Evolutionary conservation across 2,888 invertebrate species (phyloP).

Genomic region (Cheilosia variabilis): DNA sequence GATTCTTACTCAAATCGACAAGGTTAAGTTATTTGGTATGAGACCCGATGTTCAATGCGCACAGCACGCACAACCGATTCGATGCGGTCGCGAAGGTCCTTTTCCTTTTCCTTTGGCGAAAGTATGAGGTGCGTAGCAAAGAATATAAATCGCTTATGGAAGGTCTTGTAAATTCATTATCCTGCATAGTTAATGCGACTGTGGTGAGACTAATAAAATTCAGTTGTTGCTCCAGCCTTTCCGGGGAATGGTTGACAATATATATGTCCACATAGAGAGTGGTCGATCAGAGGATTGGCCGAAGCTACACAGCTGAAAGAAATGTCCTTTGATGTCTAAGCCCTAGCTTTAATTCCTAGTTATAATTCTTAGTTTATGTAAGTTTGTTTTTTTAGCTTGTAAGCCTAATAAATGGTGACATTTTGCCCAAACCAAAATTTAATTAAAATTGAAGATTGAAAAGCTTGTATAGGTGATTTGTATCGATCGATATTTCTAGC

Average conservation of each 20-base stretch:
- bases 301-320: background rate
- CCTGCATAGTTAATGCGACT: constrained; percentile 47
- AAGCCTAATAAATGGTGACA: no score
- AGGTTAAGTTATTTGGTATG: constrained; percentile 47
- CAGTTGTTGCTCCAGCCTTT: constrained; percentile 41
- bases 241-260: constrained; percentile 17
- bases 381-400: no score
- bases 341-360: no score
- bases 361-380: no score
- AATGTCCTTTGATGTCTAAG: no score
- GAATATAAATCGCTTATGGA: constrained; percentile 63
- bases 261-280: constrained; percentile 39
- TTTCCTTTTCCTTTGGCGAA: constrained; percentile 10
- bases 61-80: constrained; percentile 67
- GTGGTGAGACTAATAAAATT: constrained; percentile 63
- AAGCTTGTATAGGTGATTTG: no score
- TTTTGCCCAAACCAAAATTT: no score
- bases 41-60: constrained; percentile 66
- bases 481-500: no score
- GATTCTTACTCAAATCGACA: constrained; percentile 63
- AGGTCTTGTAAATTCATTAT: constrained; percentile 71
- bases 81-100: constrained; percentile 77
- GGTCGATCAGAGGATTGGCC: constrained; percentile 6
- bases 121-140: constrained; percentile 41
- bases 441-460: no score